These are phyloP conservation scores for Balaeniceps rex DNA, from an alignment of 2,113 vertebrate species.

Conservation along the genomic window DNA sequence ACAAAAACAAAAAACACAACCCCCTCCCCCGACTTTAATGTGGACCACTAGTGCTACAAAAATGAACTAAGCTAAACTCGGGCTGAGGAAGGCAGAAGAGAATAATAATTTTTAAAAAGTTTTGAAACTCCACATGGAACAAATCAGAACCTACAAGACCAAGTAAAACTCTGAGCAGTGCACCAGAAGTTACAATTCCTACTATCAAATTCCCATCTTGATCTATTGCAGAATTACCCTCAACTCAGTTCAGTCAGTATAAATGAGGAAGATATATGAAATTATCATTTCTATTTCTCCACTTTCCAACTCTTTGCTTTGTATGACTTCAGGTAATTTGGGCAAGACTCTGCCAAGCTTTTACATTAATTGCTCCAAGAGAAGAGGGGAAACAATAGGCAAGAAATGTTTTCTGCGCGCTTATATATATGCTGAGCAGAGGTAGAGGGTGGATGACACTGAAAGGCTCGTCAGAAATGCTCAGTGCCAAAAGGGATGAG, in stretches of 20 bases:
- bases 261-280: neutral
- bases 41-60: neutral
- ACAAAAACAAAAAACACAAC: neutral
- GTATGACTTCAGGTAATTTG: neutral
- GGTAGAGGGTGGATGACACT: neutral
- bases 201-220: neutral
- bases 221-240: neutral
- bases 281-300: neutral
- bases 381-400: neutral
- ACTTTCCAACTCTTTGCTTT: neutral
- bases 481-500: neutral
- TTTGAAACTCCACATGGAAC: neutral
- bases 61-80: neutral
- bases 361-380: neutral
- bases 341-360: neutral
- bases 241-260: neutral
- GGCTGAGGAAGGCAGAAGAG: neutral
- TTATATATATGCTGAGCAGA: neutral
- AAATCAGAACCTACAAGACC: neutral
- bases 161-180: neutral
- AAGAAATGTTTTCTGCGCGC: neutral
- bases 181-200: neutral
- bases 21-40: neutral
- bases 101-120: neutral
- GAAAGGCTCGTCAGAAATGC: neutral